These are phyloP conservation scores for Oostethus manadensis DNA, from an alignment of 2,113 vertebrate genomes.

Conservation along the genomic window DNA sequence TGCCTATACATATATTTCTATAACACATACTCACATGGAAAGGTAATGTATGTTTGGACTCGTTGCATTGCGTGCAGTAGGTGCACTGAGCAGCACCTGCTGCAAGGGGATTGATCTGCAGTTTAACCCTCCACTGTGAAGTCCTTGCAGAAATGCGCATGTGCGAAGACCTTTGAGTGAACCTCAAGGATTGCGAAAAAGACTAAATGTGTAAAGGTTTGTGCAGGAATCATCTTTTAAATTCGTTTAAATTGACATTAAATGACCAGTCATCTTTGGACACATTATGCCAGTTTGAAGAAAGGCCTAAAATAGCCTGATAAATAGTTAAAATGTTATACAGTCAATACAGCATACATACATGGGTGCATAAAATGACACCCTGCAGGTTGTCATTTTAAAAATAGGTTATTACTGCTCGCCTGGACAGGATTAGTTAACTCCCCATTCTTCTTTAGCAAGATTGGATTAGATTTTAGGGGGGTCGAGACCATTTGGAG, in stretches of 20 bases:
- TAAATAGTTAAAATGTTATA: too few species aligned
- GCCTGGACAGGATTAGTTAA: constrained; percentile 65
- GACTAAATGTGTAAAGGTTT: not conserved
- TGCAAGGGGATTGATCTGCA: constrained; percentile 10
- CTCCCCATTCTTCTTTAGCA: constrained; percentile 63
- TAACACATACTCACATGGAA: not conserved
- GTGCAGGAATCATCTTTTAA: too few species aligned
- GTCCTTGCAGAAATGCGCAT: not conserved
- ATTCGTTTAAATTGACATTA: too few species aligned
- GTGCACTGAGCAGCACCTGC: constrained; percentile 2
- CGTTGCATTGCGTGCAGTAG: not conserved
- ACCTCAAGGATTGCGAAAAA: not conserved
- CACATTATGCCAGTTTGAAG: too few species aligned
- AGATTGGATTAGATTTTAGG: constrained; percentile 68
- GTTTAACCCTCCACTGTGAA: constrained; percentile 7
- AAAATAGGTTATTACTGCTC: constrained; percentile 59
- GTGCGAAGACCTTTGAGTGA: constrained; percentile 1
- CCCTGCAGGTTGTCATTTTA: constrained; percentile 42
- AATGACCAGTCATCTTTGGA: too few species aligned
- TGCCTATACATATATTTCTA: too few species aligned
- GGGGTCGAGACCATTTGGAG: constrained; percentile 35
- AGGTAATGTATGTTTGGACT: constrained; percentile 5
- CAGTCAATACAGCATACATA: not conserved
- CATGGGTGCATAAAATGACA: not conserved
- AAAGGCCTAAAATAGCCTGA: too few species aligned